Conservation (phyloP, 2,888 invertebrate genomes). For the Tyria jacobaeae region DNA sequence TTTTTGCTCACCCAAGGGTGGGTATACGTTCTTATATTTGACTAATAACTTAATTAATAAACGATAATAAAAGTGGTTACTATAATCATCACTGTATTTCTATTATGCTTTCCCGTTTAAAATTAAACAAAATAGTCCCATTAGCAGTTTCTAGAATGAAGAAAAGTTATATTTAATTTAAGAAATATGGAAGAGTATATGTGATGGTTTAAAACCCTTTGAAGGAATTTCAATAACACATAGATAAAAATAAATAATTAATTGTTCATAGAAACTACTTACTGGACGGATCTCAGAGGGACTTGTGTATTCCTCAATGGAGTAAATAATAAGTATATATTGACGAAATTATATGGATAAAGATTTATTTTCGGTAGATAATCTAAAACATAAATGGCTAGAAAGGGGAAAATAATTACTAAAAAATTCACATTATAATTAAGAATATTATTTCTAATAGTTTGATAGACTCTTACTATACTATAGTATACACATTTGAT, state of each 20-base stretch:
- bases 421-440: background rate
- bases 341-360: background rate
- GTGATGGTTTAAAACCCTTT: background rate
- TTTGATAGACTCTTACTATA: background rate
- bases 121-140: conserved; percentile 14
- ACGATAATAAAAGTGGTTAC: background rate
- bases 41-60: background rate
- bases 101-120: background rate
- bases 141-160: conserved; percentile 17
- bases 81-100: background rate
- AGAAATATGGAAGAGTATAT: background rate
- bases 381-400: too few relatives aligned
- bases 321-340: background rate
- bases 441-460: background rate
- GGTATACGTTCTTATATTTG: conserved; percentile 24
- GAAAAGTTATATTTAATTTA: background rate
- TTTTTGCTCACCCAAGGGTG: conserved; percentile 19
- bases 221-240: background rate
- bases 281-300: conserved; percentile 50
- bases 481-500: background rate
- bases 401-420: too few relatives aligned
- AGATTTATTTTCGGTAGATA: background rate
- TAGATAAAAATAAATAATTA: background rate
- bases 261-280: conserved; percentile 22
- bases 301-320: conserved; percentile 35